phyloP scores from a whole-genome alignment of 2,113 vertebrate genomes.

The Halichoeres trimaculatus region DNA sequence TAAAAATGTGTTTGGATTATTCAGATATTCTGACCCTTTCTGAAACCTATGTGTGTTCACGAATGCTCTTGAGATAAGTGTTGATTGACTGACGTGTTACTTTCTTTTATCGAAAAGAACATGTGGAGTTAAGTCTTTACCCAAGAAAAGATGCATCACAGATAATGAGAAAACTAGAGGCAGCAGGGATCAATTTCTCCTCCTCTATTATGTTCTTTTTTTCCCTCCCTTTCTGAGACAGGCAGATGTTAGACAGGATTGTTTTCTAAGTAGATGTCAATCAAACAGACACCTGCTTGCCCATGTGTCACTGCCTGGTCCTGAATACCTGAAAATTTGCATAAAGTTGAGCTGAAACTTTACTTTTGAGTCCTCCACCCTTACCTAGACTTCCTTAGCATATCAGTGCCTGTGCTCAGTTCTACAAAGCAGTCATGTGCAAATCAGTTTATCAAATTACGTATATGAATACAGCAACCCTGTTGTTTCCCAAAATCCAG shows the following conservation, averaged over 20 bases:
- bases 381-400: not conserved
- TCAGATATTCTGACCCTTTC: not conserved
- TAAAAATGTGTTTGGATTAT: no score
- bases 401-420: not conserved
- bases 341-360: not conserved
- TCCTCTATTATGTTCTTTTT: not conserved
- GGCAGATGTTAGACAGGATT: slow-evolving; percentile 3
- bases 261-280: slow-evolving; percentile 5
- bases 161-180: slow-evolving; percentile 12
- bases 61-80: not conserved
- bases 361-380: not conserved
- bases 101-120: not conserved
- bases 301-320: not conserved
- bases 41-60: not conserved
- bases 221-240: not conserved
- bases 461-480: no score
- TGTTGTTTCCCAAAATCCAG: no score
- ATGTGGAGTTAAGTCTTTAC: not conserved
- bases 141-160: slow-evolving; percentile 1
- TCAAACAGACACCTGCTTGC: not conserved
- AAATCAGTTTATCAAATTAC: not conserved
- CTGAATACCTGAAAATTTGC: not conserved
- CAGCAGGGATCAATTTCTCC: slow-evolving; percentile 5
- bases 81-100: not conserved
- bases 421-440: not conserved